These are phyloP conservation scores for Limnephilus marmoratus DNA, from an alignment of 2,888 invertebrate genomes.

Conservation along the genomic window DNA sequence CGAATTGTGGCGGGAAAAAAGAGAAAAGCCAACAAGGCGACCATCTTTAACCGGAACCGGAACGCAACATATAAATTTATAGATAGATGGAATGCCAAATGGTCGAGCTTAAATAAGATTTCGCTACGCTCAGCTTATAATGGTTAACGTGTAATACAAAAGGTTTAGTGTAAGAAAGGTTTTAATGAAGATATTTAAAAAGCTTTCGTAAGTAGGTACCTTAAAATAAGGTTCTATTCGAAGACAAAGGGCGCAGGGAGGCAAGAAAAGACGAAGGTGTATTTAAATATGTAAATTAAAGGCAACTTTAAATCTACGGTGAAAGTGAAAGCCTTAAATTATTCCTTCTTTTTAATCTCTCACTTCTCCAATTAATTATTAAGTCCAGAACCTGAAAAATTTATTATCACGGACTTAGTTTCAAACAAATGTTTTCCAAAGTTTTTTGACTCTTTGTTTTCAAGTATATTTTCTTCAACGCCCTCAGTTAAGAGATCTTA, in stretches of 20 bases:
- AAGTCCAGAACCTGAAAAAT: not conserved
- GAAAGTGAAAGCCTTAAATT: not conserved
- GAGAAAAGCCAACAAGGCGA: no score
- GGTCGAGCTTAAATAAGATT: no score
- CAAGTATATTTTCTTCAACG: no score
- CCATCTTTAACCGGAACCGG: no score
- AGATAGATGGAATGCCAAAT: no score
- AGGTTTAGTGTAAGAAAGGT: not conserved
- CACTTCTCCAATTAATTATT: not conserved
- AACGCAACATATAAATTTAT: no score
- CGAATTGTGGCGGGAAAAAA: no score
- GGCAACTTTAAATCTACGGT: not conserved
- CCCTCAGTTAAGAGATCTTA: no score
- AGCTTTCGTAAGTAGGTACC: no score
- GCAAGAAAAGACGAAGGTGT: not conserved
- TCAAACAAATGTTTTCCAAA: no score
- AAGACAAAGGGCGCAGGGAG: not conserved
- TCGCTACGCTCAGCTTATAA: no score
- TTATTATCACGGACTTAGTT: not conserved
- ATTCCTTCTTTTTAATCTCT: not conserved
- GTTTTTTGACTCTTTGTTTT: no score
- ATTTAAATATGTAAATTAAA: not conserved
- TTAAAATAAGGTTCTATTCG: not conserved
- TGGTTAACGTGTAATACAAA: not conserved
- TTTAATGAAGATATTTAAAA: not conserved